Base-by-base conservation (phyloP, 2,113 vertebrate genomes). In the Octodon degus region DNA sequence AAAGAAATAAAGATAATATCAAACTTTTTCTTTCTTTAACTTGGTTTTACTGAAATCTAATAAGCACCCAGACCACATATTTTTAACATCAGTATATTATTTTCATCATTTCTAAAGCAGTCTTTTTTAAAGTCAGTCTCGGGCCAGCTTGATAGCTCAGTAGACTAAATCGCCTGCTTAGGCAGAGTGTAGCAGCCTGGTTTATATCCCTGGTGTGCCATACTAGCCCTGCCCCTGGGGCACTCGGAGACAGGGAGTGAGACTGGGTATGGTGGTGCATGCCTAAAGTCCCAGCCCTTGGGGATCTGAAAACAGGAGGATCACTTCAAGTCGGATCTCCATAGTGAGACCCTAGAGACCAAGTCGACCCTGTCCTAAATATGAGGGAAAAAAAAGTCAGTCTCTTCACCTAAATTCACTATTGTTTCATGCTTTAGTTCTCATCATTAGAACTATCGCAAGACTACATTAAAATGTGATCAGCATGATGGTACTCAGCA, bases 91-190 rank as follows among this genome's bases (percentile, higher is more conserved):
- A 86, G 25, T n/a, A 12, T 8, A n/a, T 67, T 89, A 43, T 80
- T 91, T 93, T 96, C 13, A 60, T 79, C 86, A 55, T n/a, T 79
- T 67, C 30, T 79, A 72, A 70, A 40, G 77, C 72, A 79, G 22
- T 62, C 22, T 25, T 83, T 79, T n/a, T 32, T 40, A 85, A 88
- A 68, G 2, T 65, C 7, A 72, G 50, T 50, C 50, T 50, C 2
- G 50, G 50, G 50, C 50, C 50, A 50, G 50, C 50, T 12, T 50
- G 50, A 50, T 50, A 50, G 50, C 50, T 50, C 10, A 50, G 50
- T 9, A 50, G 50, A 50, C 50, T 50, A 50, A 50, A 50, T 12
- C 11, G 6, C 50, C 50, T 50, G 50, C 50, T 50, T 50, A 50
- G 50, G 50, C 11, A 50, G 50, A 50, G 11, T 12, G 9, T 9